A percentile compares a stretch with the other conserved stretches of the same genome.
Conservation (phyloP, 2,888 invertebrate species). For the Strigamia transsilvanica region DNA sequence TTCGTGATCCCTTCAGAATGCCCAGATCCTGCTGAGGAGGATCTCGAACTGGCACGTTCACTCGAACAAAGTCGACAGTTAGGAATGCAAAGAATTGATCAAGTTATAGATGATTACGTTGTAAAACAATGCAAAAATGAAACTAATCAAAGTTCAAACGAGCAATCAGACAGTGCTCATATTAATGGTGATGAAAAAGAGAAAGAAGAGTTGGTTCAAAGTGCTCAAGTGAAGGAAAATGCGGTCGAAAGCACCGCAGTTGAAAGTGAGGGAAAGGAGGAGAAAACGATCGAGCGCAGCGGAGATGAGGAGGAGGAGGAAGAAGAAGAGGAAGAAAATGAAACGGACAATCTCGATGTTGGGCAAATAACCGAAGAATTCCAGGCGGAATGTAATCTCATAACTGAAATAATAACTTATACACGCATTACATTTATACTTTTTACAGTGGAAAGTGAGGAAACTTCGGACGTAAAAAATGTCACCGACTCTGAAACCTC, state of each 20-base stretch:
- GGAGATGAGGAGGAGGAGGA: background rate
- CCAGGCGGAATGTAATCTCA: background rate
- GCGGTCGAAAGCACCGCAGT: no score
- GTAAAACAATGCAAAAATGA: background rate
- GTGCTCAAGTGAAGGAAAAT: no score
- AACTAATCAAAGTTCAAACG: background rate
- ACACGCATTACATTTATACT: no score
- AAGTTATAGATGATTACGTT: background rate
- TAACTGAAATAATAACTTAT: no score
- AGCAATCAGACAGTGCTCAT: background rate
- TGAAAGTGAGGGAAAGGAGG: no score
- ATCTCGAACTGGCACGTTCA: no score
- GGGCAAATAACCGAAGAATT: constrained; percentile 10
- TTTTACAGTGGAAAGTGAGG: no score
- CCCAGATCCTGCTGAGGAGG: no score
- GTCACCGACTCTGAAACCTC: background rate
- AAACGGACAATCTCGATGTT: background rate
- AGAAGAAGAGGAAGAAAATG: background rate
- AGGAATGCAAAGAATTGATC: background rate
- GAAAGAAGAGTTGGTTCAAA: no score
- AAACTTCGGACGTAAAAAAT: background rate
- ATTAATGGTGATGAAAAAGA: no score
- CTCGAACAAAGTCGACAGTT: background rate
- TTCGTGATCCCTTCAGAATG: background rate
- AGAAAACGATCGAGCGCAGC: no score